phyloP scores from a whole-genome alignment of 2,797 vertebrate species.

The Schizopygopsis pylzovi region DNA sequence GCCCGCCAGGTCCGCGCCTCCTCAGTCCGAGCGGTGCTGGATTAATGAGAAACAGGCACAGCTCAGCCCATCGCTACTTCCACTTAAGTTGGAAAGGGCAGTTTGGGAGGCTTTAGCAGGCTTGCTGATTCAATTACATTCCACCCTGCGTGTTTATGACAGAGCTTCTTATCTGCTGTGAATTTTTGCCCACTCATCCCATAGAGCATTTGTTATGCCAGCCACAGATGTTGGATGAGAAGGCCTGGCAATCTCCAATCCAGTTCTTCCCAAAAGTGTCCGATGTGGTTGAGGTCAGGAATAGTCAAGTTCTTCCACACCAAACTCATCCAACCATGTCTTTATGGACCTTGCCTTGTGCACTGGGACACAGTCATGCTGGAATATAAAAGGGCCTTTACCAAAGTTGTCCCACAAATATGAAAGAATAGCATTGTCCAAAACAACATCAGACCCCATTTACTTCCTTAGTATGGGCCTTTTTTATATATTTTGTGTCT shows the following conservation, averaged over 20 bases:
- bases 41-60: conserved; percentile 43
- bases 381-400: background rate
- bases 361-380: background rate
- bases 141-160: conserved; percentile 37
- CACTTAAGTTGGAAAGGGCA: conserved; percentile 3
- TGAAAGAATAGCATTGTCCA: background rate
- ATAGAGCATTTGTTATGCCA: background rate
- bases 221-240: background rate
- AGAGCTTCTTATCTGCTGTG: background rate
- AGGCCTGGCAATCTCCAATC: background rate
- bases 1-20: conserved; percentile 34
- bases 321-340: background rate
- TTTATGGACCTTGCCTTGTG: conserved; percentile 48
- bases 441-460: background rate
- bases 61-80: conserved; percentile 18
- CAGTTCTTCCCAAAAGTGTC: background rate
- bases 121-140: conserved; percentile 73
- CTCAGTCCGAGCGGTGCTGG: conserved; percentile 16
- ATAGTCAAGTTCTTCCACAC: background rate
- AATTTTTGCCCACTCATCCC: background rate
- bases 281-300: background rate
- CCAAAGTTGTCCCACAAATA: background rate
- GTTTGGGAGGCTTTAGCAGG: conserved; percentile 36
- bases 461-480: background rate
- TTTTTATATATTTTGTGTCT: background rate